phyloP scores from a whole-genome alignment of 2,888 invertebrate genomes.

The Lithophane socia region DNA sequence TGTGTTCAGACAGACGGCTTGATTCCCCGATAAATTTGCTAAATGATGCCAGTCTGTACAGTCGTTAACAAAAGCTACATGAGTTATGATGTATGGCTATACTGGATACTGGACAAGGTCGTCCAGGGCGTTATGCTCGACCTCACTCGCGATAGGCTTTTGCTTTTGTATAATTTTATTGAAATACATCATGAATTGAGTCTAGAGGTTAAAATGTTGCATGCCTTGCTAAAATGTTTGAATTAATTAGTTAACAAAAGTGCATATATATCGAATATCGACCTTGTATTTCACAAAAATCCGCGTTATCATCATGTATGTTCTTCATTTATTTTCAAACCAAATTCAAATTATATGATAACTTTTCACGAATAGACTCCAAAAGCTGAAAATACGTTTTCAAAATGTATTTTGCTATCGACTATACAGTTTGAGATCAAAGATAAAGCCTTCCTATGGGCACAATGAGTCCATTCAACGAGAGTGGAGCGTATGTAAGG shows the following conservation, averaged over 20 bases:
- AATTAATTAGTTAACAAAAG: conserved; percentile 18
- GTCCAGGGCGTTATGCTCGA: conserved; percentile 30
- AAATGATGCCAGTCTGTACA: conserved; percentile 66
- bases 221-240: conserved; percentile 6
- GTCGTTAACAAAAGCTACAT: conserved; percentile 38
- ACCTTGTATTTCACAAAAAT: conserved; percentile 7
- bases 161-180: conserved; percentile 40
- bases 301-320: not conserved
- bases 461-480: conserved; percentile 80
- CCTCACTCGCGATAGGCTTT: conserved; percentile 29
- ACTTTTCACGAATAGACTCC: not conserved
- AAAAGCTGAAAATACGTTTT: not conserved
- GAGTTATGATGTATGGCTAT: conserved; percentile 20
- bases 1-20: conserved; percentile 47
- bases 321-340: not conserved
- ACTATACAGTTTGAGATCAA: conserved; percentile 38
- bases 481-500: conserved; percentile 63
- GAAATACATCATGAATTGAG: conserved; percentile 38
- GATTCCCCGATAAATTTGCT: conserved; percentile 71
- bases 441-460: conserved; percentile 72
- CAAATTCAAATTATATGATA: not conserved
- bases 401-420: conserved; percentile 13
- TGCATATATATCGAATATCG: not conserved
- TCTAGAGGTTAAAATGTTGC: conserved; percentile 37
- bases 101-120: conserved; percentile 46